Evolutionary conservation across 1,140 invertebrate genomes (phyloP).

Genomic region (Zaprionus inermis): DNA sequence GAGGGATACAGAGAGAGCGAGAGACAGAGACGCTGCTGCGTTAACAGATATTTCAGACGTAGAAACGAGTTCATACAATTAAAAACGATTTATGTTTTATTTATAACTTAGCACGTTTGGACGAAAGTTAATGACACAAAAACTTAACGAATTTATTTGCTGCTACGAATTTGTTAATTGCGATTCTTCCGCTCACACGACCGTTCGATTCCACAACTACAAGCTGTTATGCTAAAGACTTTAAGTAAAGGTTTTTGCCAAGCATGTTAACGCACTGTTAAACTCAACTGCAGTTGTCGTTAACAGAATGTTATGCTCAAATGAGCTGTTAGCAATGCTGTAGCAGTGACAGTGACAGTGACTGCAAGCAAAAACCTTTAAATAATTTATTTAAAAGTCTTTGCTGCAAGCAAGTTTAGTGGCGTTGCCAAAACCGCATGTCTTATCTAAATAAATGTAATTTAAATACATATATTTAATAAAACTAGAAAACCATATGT

Average conservation of each 20-base stretch:
- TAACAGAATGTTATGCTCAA: slow-evolving; percentile 12
- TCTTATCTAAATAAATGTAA: background rate
- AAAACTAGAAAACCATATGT: background rate
- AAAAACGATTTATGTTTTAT: slow-evolving; percentile 34
- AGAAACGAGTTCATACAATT: slow-evolving; percentile 13
- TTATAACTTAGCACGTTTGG: slow-evolving; percentile 47
- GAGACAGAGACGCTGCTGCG: background rate
- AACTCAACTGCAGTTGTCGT: slow-evolving; percentile 13
- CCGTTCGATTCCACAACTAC: slow-evolving; percentile 35
- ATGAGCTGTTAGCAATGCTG: slow-evolving; percentile 11
- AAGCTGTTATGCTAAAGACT: slow-evolving; percentile 42
- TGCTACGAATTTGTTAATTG: slow-evolving; percentile 19
- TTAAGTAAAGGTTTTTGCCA: too few relatives aligned
- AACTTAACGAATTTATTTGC: slow-evolving; percentile 21
- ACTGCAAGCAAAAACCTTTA: too few relatives aligned
- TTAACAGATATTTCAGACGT: slow-evolving; percentile 12
- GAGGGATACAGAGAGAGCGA: background rate
- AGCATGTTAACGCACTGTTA: slow-evolving; percentile 15
- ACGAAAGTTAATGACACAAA: slow-evolving; percentile 31
- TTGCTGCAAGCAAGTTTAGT: too few relatives aligned
- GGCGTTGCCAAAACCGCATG: background rate
- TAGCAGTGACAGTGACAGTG: background rate
- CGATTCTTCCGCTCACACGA: slow-evolving; percentile 37
- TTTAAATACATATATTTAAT: background rate
- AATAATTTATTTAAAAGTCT: too few relatives aligned